Conservation (phyloP, 2,888 invertebrate genomes). For the Nymphalis polychloros region DNA sequence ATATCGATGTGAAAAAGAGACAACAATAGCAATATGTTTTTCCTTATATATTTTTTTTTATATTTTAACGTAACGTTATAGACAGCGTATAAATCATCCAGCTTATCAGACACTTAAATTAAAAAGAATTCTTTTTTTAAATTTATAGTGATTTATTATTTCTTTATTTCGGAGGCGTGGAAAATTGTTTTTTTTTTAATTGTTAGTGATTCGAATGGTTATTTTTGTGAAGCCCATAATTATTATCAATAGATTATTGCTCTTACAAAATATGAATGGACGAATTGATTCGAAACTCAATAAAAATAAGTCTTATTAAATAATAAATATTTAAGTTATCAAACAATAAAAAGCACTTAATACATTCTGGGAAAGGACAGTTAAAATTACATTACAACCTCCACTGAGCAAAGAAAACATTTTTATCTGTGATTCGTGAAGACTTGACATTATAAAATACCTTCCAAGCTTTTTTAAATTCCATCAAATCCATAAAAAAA, state of each 20-base stretch:
- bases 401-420: conserved; percentile 71
- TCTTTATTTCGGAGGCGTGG: not conserved
- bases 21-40: not conserved
- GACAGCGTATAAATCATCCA: too few species aligned
- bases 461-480: too few species aligned
- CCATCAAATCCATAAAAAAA: too few species aligned
- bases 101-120: too few species aligned
- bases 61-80: too few species aligned
- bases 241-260: conserved; percentile 25
- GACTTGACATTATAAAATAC: conserved; percentile 39
- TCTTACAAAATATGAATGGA: conserved; percentile 27
- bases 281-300: conserved; percentile 18
- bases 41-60: not conserved
- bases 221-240: not conserved
- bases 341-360: conserved; percentile 28
- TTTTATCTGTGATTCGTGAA: conserved; percentile 49
- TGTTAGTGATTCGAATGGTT: not conserved
- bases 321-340: conserved; percentile 35
- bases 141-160: too few species aligned
- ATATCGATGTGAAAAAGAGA: not conserved
- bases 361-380: conserved; percentile 19
- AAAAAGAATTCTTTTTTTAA: too few species aligned
- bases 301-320: conserved; percentile 28
- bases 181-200: not conserved
- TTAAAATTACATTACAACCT: conserved; percentile 62